These are phyloP conservation scores for Lochmaea crataegi DNA, from an alignment of 2,888 invertebrate species.

Conservation along the genomic window DNA sequence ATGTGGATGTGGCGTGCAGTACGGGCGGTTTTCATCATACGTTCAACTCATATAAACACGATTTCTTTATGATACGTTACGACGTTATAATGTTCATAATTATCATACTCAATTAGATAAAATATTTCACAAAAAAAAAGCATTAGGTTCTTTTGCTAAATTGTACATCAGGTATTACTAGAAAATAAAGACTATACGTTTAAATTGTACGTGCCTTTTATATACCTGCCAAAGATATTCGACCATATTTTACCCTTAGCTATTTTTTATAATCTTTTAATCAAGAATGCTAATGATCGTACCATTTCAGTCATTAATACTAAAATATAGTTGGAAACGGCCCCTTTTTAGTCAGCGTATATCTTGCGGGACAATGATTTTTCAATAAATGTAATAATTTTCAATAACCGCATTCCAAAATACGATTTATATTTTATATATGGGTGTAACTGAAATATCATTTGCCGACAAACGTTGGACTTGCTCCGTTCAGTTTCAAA, in stretches of 20 bases:
- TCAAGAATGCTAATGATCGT: conserved; percentile 5
- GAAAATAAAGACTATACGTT: not conserved
- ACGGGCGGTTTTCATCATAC: conserved; percentile 21
- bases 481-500: not conserved
- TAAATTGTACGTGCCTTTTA: not conserved
- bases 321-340: conserved; percentile 4
- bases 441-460: conserved; percentile 9
- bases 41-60: conserved; percentile 7
- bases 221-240: not conserved
- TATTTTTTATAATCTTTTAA: conserved; percentile 1
- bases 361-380: not conserved
- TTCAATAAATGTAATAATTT: conserved; percentile 9
- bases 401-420: not conserved
- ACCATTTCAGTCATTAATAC: conserved; percentile 3
- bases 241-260: not conserved
- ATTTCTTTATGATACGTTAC: conserved; percentile 1
- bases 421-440: not conserved
- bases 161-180: not conserved
- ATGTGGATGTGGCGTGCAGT: conserved; percentile 33
- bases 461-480: conserved; percentile 8
- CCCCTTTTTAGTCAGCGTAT: not conserved
- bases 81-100: conserved; percentile 6
- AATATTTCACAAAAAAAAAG: no score
- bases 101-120: not conserved
- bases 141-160: not conserved